Conservation (phyloP, 1,140 invertebrate species). For the Pristionchus pacificus region DNA sequence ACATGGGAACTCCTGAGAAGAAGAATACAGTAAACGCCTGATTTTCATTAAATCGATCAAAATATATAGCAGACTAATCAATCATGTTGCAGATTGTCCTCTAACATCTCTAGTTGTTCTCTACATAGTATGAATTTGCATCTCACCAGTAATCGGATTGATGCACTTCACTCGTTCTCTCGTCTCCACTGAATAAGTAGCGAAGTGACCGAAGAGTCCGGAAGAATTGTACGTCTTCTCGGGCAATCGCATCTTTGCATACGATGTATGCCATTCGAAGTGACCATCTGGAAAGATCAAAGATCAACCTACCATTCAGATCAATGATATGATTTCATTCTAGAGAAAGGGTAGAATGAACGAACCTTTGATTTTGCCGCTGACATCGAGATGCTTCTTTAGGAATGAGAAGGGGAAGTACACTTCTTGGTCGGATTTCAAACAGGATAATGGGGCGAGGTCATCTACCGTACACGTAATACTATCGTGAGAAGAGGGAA, state of each 20-base stretch:
- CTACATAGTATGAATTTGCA: constrained; percentile 60
- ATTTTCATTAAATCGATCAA: too few relatives aligned
- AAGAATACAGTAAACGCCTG: too few relatives aligned
- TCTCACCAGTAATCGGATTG: constrained; percentile 70
- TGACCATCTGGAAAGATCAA: constrained; percentile 4
- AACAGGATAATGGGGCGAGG: background rate
- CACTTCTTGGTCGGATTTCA: constrained; percentile 34
- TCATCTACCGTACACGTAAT: background rate
- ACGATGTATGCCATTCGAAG: constrained; percentile 42
- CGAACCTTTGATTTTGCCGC: constrained; percentile 23
- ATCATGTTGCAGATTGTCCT: too few relatives aligned
- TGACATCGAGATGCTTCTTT: constrained; percentile 43
- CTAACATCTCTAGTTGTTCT: too few relatives aligned
- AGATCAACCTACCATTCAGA: constrained; percentile 1
- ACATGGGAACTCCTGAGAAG: constrained; percentile 68
- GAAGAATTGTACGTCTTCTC: constrained; percentile 75
- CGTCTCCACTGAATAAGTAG: constrained; percentile 93
- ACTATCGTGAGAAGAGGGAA: too few relatives aligned
- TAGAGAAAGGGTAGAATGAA: too few relatives aligned
- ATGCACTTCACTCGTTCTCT: constrained; percentile 91
- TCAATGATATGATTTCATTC: too few relatives aligned
- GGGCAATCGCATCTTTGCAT: constrained; percentile 40
- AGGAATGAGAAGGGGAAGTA: constrained; percentile 40
- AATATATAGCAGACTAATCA: too few relatives aligned
- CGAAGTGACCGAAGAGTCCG: constrained; percentile 89